phyloP scores from a whole-genome alignment of 2,888 invertebrate species.

The Cataglyphis rosenhaueri region DNA sequence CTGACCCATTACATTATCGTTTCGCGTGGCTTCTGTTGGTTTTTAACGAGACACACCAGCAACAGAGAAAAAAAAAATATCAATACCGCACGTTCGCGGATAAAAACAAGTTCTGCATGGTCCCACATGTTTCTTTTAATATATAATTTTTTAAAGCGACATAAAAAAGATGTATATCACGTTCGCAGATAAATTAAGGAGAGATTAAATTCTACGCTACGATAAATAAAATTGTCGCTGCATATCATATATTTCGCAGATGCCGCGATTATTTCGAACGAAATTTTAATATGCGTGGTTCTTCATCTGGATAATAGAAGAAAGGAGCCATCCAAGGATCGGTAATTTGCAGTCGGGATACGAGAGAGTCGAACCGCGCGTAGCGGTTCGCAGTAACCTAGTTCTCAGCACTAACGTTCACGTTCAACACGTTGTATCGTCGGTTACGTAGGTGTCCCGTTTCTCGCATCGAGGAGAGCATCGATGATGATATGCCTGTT shows the following conservation, averaged over 20 bases:
- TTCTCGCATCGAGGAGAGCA: slow-evolving; percentile 51
- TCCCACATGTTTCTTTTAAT: background rate
- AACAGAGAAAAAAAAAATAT: background rate
- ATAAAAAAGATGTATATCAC: background rate
- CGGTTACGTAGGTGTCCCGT: slow-evolving; percentile 62
- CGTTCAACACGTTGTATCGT: slow-evolving; percentile 61
- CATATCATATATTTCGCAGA: background rate
- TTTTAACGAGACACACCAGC: slow-evolving; percentile 1
- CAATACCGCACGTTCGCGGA: background rate
- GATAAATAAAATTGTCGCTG: background rate
- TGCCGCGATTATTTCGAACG: background rate
- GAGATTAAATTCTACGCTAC: background rate
- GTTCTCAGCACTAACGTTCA: slow-evolving; percentile 64
- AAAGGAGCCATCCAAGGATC: background rate
- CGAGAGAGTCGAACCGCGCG: slow-evolving; percentile 29
- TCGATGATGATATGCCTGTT: slow-evolving; percentile 58
- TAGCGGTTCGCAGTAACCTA: slow-evolving; percentile 69
- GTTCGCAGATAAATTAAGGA: background rate
- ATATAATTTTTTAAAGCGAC: background rate
- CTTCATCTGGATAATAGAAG: background rate
- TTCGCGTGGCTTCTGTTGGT: slow-evolving; percentile 34
- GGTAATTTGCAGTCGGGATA: slow-evolving; percentile 53
- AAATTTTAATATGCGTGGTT: background rate
- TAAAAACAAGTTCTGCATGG: background rate
- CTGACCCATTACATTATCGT: slow-evolving; percentile 47